Evolutionary conservation across 37 sponge, comb jelly and placozoan genomes (phyloP).

Genomic region (Beroe ovata): DNA sequence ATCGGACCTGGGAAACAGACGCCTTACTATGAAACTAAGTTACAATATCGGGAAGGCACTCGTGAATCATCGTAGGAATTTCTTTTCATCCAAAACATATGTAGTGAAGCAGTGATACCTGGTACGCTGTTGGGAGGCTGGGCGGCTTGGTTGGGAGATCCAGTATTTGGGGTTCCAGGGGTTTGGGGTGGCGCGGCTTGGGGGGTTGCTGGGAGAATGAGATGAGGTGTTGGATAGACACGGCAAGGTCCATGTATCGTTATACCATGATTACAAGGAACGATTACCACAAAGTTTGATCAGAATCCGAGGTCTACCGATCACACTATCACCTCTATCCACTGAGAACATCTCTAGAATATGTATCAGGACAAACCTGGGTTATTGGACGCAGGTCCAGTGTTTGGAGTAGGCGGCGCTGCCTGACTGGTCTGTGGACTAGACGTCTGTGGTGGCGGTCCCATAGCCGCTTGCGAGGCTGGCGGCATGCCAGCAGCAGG

Average conservation of each 20-base stretch:
- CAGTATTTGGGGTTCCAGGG: conserved; percentile 13
- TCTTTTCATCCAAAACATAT: too few species aligned
- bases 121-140: conserved; percentile 29
- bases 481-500: not conserved
- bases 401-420: conserved; percentile 2
- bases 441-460: conserved; percentile 12
- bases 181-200: not conserved
- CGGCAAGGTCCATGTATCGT: not conserved
- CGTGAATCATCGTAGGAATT: too few species aligned
- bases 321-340: too few species aligned
- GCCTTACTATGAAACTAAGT: too few species aligned
- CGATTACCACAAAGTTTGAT: too few species aligned
- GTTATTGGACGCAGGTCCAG: conserved; percentile 12
- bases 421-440: conserved; percentile 46
- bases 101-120: too few species aligned
- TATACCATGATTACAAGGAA: not conserved
- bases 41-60: too few species aligned
- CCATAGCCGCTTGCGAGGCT: not conserved
- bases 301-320: too few species aligned
- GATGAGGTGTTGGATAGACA: not conserved
- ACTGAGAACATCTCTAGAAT: too few species aligned
- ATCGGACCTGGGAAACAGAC: too few species aligned
- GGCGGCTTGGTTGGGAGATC: not conserved
- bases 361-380: not conserved
- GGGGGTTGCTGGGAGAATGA: conserved; percentile 6